Evolutionary conservation across 2,888 invertebrate genomes (phyloP).

Genomic region (Pammene fasciana): DNA sequence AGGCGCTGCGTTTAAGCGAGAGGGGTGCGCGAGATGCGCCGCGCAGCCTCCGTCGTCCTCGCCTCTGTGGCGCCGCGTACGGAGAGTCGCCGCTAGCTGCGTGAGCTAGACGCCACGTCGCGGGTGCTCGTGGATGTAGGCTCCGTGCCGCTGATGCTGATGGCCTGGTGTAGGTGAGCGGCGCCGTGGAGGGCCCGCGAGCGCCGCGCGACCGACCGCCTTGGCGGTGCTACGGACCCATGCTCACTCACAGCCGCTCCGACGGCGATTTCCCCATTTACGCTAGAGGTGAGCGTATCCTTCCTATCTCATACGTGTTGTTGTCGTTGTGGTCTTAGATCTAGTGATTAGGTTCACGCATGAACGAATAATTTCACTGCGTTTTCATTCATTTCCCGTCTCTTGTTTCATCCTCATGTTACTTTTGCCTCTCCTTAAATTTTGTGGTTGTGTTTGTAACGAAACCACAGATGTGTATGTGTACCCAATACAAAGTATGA

Average conservation of each 20-base stretch:
- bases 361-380: slow-evolving; percentile 33
- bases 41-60: slow-evolving; percentile 74
- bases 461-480: background rate
- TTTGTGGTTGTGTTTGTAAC: slow-evolving; percentile 2
- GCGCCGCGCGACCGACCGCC: slow-evolving; percentile 78
- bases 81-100: slow-evolving; percentile 65
- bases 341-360: slow-evolving; percentile 37
- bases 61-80: slow-evolving; percentile 74
- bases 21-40: slow-evolving; percentile 77
- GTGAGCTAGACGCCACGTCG: slow-evolving; percentile 64
- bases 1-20: slow-evolving; percentile 55
- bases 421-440: slow-evolving; percentile 23
- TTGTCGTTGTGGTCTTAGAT: slow-evolving; percentile 41
- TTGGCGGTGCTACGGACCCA: slow-evolving; percentile 87
- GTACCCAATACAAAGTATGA: background rate
- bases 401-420: slow-evolving; percentile 24
- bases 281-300: slow-evolving; percentile 86
- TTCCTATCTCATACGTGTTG: slow-evolving; percentile 41
- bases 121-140: slow-evolving; percentile 56
- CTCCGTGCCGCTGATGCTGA: slow-evolving; percentile 68
- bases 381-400: slow-evolving; percentile 26
- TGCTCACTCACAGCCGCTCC: slow-evolving; percentile 93
- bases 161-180: slow-evolving; percentile 75
- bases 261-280: slow-evolving; percentile 93
- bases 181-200: slow-evolving; percentile 81